Conservation (phyloP, 2,888 invertebrate species). For the Gari tellinella region DNA sequence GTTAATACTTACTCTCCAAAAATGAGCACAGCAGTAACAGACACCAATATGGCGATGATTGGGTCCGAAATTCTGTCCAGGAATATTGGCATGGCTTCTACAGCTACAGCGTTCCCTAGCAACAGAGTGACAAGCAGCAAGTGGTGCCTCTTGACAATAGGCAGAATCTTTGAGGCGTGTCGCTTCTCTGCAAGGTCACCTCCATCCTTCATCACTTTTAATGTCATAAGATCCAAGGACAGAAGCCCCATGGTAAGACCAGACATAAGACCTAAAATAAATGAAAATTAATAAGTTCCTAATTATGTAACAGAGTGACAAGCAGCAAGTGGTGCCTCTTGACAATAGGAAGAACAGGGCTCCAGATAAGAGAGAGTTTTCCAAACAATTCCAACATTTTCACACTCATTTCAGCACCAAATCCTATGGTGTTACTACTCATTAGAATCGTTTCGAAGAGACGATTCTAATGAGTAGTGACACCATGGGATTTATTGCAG, state of each 20-base stretch:
- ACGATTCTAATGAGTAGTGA: too few relatives aligned
- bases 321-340: conserved; percentile 82
- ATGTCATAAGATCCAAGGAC: conserved; percentile 80
- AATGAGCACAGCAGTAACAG: conserved; percentile 82
- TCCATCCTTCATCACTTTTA: conserved; percentile 80
- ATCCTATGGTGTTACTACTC: too few relatives aligned
- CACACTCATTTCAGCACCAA: too few relatives aligned
- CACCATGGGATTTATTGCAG: too few relatives aligned
- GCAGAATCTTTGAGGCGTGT: conserved; percentile 80
- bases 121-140: conserved; percentile 83
- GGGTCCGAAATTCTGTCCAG: conserved; percentile 82
- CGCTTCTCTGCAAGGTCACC: conserved; percentile 77
- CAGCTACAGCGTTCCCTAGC: conserved; percentile 82
- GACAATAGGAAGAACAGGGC: too few relatives aligned
- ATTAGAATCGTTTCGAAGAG: too few relatives aligned
- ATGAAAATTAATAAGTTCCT: neutral
- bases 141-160: conserved; percentile 82
- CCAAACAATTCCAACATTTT: too few relatives aligned
- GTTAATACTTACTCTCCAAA: conserved; percentile 83
- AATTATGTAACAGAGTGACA: conserved; percentile 82
- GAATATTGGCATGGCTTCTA: conserved; percentile 84
- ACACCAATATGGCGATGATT: conserved; percentile 80
- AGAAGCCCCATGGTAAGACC: conserved; percentile 84
- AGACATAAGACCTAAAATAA: conserved; percentile 81
- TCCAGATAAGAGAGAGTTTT: too few relatives aligned